A percentile compares a stretch with the other conserved stretches of the same genome.
phyloP scores from a whole-genome alignment of 2,888 invertebrate genomes.

The Pyralis farinalis region DNA sequence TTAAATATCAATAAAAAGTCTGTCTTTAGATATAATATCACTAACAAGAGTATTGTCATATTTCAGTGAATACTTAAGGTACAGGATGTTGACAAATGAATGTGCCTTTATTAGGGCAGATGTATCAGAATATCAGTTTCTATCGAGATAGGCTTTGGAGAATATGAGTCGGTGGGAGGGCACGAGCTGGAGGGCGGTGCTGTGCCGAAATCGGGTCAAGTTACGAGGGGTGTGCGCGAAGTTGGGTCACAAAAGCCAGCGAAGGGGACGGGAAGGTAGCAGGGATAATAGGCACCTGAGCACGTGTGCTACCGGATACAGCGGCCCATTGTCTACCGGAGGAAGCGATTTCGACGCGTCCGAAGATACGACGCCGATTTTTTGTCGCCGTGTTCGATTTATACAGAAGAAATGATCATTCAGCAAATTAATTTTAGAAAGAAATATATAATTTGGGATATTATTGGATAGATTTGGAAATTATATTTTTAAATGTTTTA shows the following conservation, averaged over 20 bases:
- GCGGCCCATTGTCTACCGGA: conserved; percentile 70
- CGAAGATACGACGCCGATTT: conserved; percentile 67
- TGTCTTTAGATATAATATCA: too few relatives aligned
- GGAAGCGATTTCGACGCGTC: conserved; percentile 74
- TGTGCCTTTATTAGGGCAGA: conserved; percentile 46
- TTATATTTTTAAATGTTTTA: too few relatives aligned
- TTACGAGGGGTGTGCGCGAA: conserved; percentile 58
- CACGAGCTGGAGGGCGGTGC: conserved; percentile 64
- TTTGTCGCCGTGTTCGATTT: conserved; percentile 30
- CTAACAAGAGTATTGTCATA: too few relatives aligned
- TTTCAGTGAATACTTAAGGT: not conserved
- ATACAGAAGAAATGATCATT: too few relatives aligned
- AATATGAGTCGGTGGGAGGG: conserved; percentile 64
- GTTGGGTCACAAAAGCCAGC: conserved; percentile 54
- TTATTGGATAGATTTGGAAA: too few relatives aligned
- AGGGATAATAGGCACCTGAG: conserved; percentile 76
- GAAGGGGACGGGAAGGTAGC: conserved; percentile 41
- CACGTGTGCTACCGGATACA: conserved; percentile 78
- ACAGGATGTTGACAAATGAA: conserved; percentile 48
- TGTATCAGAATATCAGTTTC: conserved; percentile 50
- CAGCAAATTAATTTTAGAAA: too few relatives aligned
- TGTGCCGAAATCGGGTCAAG: conserved; percentile 66
- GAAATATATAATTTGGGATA: too few relatives aligned
- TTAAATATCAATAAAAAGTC: too few relatives aligned
- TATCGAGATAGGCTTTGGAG: conserved; percentile 28